These are phyloP conservation scores for Neocrepidodera transversa DNA, from an alignment of 2,888 invertebrate genomes.

Conservation along the genomic window DNA sequence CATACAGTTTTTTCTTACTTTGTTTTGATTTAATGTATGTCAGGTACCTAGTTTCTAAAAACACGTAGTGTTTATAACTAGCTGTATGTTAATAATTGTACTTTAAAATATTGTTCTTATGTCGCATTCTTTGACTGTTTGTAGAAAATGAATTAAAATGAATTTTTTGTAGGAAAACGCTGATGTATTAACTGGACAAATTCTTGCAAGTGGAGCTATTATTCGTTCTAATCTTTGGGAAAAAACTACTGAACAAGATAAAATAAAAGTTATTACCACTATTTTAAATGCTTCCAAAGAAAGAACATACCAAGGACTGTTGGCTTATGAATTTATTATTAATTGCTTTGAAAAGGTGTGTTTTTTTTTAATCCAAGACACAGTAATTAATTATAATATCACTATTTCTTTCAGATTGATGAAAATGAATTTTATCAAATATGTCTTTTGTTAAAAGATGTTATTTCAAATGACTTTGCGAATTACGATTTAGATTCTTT, in stretches of 20 bases:
- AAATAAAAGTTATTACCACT: constrained; percentile 60
- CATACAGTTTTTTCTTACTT: too few species aligned
- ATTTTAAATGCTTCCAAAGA: constrained; percentile 66
- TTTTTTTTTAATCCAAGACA: background rate
- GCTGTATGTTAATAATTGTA: too few species aligned
- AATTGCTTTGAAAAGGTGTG: constrained; percentile 67
- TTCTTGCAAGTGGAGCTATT: constrained; percentile 74
- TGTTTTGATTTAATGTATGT: too few species aligned
- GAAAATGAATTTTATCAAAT: constrained; percentile 65
- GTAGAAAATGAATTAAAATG: too few species aligned
- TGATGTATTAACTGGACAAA: constrained; percentile 74
- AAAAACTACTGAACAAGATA: constrained; percentile 62
- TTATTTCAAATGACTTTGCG: constrained; percentile 68
- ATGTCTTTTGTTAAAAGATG: constrained; percentile 68
- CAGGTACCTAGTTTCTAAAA: too few species aligned
- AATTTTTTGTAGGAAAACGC: constrained; percentile 70
- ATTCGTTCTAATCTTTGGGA: constrained; percentile 70
- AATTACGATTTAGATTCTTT: constrained; percentile 73
- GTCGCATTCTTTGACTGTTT: too few species aligned
- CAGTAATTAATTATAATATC: background rate
- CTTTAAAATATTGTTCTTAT: too few species aligned
- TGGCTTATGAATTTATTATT: constrained; percentile 68
- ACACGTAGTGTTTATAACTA: too few species aligned
- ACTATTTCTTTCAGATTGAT: constrained; percentile 41
- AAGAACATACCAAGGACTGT: constrained; percentile 68